Conservation (phyloP, 2,113 vertebrate species). For the Solenodon paradoxus region DNA sequence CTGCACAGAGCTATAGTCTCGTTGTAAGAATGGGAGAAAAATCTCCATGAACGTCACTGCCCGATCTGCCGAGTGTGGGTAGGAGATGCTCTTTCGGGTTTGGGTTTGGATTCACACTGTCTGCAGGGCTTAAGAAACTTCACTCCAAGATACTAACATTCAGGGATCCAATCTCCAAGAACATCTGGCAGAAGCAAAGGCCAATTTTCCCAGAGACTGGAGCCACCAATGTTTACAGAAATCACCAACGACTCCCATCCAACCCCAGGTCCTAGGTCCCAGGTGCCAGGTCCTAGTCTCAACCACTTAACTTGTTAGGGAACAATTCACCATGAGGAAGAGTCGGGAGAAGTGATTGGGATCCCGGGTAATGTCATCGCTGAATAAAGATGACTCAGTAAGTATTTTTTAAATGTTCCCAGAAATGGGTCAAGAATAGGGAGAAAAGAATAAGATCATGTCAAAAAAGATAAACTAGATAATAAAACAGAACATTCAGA, state of each 20-base stretch:
- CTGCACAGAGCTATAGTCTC: not conserved
- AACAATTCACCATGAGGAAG: not conserved
- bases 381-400: not conserved
- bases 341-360: not conserved
- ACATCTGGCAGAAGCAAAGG: not conserved
- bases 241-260: not conserved
- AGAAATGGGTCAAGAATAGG: not conserved
- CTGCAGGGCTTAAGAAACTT: not conserved
- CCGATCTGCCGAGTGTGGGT: not conserved
- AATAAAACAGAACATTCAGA: not conserved
- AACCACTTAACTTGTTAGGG: rapidly evolving
- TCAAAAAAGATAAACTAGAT: not conserved
- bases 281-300: not conserved
- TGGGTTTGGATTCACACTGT: not conserved
- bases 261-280: not conserved
- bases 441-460: not conserved
- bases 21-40: not conserved
- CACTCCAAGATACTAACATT: not conserved
- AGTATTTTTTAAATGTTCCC: not conserved
- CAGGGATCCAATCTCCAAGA: not conserved
- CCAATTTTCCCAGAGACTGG: not conserved
- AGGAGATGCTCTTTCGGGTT: not conserved
- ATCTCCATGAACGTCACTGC: no score
- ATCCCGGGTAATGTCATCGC: not conserved
- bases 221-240: not conserved